Percentiles rank a stretch among this genome's conserved stretches.
Conservation (phyloP, 1,140 invertebrate species). For the Drosophila oshimai region DNA sequence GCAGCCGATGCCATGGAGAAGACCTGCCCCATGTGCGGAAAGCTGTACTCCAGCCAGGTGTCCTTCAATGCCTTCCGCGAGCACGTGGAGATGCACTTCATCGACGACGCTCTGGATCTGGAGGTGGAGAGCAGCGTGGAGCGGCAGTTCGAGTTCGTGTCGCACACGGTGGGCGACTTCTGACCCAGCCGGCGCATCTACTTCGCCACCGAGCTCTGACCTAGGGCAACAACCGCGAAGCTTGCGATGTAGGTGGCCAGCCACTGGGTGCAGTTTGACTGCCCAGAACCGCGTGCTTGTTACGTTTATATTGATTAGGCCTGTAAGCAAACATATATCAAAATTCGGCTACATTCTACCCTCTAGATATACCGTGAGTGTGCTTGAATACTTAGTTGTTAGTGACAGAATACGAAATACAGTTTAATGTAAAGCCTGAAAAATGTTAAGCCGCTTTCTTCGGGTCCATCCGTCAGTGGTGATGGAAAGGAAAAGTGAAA, state of each 20-base stretch:
- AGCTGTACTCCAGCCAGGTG: slow-evolving; percentile 74
- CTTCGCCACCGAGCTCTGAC: slow-evolving; percentile 52
- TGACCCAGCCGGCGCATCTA: slow-evolving; percentile 63
- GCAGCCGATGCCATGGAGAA: slow-evolving; percentile 69
- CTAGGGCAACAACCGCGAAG: neutral
- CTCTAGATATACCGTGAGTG: neutral
- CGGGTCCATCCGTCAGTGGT: neutral
- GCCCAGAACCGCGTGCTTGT: slow-evolving; percentile 37
- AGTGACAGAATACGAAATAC: slow-evolving; percentile 34
- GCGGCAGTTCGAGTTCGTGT: slow-evolving; percentile 75
- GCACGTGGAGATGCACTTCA: slow-evolving; percentile 84
- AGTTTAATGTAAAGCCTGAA: slow-evolving; percentile 16
- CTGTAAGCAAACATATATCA: slow-evolving; percentile 15
- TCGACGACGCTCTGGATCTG: slow-evolving; percentile 61
- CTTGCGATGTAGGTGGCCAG: neutral
- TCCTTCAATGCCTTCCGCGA: slow-evolving; percentile 82
- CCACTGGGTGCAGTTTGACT: slow-evolving; percentile 18
- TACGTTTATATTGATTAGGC: slow-evolving; percentile 33
- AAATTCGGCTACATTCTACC: slow-evolving; percentile 7
- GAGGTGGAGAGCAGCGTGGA: slow-evolving; percentile 58
- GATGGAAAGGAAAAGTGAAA: slow-evolving; percentile 38
- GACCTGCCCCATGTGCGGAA: slow-evolving; percentile 83
- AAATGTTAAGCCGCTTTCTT: slow-evolving; percentile 4
- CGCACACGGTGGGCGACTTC: slow-evolving; percentile 77
- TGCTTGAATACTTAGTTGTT: slow-evolving; percentile 32